These are phyloP conservation scores for Coccyzus lansbergi DNA, from an alignment of 2,797 vertebrate genomes.

Conservation along the genomic window DNA sequence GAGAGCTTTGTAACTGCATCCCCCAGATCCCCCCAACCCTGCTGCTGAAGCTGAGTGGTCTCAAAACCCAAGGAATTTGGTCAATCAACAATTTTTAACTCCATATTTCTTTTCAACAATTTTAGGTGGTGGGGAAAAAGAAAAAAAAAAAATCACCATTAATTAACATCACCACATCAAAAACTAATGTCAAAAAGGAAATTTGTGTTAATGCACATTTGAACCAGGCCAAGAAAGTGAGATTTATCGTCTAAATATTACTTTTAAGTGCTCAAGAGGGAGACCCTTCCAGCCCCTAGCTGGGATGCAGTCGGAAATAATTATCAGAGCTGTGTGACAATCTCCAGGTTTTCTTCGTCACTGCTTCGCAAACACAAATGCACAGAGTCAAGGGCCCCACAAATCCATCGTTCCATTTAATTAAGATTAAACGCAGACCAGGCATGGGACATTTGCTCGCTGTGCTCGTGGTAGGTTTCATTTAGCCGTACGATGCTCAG, in stretches of 20 bases:
- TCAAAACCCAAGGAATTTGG: background rate
- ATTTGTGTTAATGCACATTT: conserved; percentile 61
- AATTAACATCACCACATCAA: background rate
- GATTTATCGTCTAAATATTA: background rate
- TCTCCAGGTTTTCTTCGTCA: background rate
- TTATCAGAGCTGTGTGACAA: conserved; percentile 55
- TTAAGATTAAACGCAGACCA: background rate
- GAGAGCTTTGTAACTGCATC: background rate
- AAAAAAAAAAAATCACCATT: background rate
- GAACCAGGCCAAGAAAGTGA: conserved; percentile 69
- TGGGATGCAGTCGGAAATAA: conserved; percentile 16
- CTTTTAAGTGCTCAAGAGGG: background rate
- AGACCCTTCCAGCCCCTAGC: background rate
- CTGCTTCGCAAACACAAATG: background rate
- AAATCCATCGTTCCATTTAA: background rate
- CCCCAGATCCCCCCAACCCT: background rate
- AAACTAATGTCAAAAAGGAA: conserved; percentile 7
- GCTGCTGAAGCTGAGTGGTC: background rate
- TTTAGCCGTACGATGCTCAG: background rate
- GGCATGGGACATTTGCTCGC: background rate
- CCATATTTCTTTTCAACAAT: background rate
- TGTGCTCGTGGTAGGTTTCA: background rate
- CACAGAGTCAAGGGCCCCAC: background rate
- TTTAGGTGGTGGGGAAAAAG: background rate
- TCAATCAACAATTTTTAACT: background rate